A percentile compares a stretch with the other conserved stretches of the same genome.
Evolutionary conservation across 2,888 invertebrate species (phyloP).

Genomic region (Tipula helvola): DNA sequence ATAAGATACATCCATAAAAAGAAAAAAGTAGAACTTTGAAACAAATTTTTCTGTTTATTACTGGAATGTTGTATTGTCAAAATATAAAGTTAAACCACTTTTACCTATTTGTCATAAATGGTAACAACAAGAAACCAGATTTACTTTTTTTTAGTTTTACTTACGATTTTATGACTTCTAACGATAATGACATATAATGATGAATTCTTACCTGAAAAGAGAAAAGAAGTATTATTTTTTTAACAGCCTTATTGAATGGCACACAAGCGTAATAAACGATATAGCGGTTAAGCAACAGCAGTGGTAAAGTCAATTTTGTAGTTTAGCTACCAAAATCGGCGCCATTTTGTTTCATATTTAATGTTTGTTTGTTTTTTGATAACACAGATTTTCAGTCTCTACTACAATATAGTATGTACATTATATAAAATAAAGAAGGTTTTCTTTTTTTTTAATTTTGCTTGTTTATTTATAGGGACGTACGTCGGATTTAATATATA

Average conservation of each 20-base stretch:
- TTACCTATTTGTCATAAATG: too few species aligned
- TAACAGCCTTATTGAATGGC: background rate
- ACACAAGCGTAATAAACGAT: background rate
- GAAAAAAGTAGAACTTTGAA: too few species aligned
- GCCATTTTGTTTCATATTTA: background rate
- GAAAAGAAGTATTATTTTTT: background rate
- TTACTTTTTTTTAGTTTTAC: background rate
- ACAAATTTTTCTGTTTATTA: too few species aligned
- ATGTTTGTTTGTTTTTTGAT: background rate
- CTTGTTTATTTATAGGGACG: background rate
- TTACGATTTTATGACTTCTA: background rate
- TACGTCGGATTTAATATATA: background rate
- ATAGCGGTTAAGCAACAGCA: background rate
- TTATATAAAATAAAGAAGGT: too few species aligned
- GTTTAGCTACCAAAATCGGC: background rate
- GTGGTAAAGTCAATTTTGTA: background rate
- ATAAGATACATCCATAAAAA: too few species aligned
- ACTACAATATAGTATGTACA: background rate
- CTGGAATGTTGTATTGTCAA: too few species aligned
- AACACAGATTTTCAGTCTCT: background rate
- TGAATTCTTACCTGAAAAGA: background rate
- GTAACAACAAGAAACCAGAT: too few species aligned
- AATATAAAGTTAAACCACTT: too few species aligned
- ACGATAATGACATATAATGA: background rate
- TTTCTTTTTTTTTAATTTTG: background rate